Evolutionary conservation across 2,797 vertebrate genomes (phyloP).

Genomic region (Scyliorhinus canicula): DNA sequence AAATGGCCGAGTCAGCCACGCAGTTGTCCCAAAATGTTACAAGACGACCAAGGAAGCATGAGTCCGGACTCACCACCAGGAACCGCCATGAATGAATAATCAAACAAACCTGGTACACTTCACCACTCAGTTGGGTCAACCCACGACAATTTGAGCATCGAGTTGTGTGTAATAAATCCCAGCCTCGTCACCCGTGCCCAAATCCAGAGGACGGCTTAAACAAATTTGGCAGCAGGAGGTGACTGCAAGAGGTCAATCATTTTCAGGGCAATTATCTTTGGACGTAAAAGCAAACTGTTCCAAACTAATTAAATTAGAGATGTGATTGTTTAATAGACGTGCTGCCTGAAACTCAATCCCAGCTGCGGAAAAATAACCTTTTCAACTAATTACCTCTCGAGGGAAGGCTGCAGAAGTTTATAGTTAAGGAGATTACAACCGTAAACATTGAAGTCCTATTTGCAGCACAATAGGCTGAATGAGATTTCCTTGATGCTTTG

Average conservation of each 20-base stretch:
- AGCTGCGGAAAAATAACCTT: neutral
- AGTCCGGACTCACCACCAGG: neutral
- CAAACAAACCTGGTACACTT: neutral
- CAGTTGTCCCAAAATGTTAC: neutral
- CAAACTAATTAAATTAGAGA: constrained; percentile 11
- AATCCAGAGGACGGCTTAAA: neutral
- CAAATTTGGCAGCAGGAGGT: neutral
- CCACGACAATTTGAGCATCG: neutral
- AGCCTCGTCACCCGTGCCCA: neutral
- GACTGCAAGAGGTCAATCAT: neutral
- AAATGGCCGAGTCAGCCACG: neutral
- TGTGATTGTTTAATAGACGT: neutral
- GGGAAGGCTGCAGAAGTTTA: constrained; percentile 25
- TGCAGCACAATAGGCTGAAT: neutral
- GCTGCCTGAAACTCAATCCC: constrained; percentile 1
- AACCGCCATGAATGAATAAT: neutral
- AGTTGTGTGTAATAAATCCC: neutral
- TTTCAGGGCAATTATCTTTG: constrained; percentile 4
- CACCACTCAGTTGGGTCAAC: neutral
- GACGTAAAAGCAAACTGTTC: neutral
- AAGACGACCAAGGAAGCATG: neutral
- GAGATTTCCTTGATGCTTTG: neutral
- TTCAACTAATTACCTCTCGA: neutral
- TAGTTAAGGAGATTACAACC: neutral
- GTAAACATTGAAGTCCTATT: neutral